A percentile compares a stretch with the other conserved stretches of the same genome.
Conservation (phyloP, 2,113 vertebrate species). For the Eurystomus gularis region DNA sequence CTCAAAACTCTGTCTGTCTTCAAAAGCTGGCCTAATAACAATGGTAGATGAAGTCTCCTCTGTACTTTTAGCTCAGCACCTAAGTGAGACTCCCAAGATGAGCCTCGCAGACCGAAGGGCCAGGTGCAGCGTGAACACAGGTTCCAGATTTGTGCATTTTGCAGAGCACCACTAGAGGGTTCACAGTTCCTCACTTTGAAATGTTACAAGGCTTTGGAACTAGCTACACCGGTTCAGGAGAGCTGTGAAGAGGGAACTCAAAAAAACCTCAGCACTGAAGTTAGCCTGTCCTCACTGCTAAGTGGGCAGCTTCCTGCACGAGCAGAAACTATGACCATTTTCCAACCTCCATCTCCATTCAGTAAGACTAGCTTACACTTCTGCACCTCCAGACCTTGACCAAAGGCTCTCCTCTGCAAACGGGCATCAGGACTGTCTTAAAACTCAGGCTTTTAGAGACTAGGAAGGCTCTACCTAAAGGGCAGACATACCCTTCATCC, state of each 20-base stretch:
- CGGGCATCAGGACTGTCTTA: not conserved
- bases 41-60: not conserved
- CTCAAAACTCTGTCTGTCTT: not conserved
- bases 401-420: not conserved
- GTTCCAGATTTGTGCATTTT: not conserved
- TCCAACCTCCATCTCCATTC: not conserved
- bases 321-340: not conserved
- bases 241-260: not conserved
- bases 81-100: fast-evolving
- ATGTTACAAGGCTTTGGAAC: not conserved
- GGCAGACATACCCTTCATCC: not conserved
- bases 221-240: not conserved
- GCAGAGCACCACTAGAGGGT: not conserved
- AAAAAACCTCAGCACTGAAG: not conserved
- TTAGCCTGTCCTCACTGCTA: not conserved
- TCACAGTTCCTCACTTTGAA: not conserved
- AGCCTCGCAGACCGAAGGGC: not conserved
- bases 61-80: not conserved
- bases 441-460: not conserved
- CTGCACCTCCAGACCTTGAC: not conserved
- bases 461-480: not conserved
- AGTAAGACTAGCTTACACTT: not conserved
- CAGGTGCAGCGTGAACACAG: fast-evolving
- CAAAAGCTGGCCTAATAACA: not conserved
- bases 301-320: not conserved